Evolutionary conservation across 2,888 invertebrate species (phyloP).

Genomic region (Galeopsomyia nigrocyanea): DNA sequence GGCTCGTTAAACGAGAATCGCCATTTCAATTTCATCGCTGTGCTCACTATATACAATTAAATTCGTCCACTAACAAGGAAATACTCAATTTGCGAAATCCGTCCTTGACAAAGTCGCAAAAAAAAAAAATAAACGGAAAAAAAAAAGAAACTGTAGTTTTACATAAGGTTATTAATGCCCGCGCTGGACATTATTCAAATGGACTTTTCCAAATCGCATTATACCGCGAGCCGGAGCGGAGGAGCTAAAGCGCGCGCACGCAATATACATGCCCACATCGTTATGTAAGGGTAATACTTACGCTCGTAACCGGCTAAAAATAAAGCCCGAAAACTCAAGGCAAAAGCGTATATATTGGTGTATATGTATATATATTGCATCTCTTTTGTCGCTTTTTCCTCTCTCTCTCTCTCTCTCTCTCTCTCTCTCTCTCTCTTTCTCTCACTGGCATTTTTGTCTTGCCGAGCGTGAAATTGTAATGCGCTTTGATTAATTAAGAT

Average conservation of each 20-base stretch:
- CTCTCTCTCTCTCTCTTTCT: too few relatives aligned
- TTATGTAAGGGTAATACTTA: not conserved
- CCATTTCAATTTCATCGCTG: too few relatives aligned
- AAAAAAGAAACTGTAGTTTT: not conserved
- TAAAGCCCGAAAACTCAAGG: conserved; percentile 32
- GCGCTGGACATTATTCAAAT: conserved; percentile 30
- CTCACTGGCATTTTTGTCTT: too few relatives aligned
- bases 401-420: conserved; percentile 10
- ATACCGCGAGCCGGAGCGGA: not conserved
- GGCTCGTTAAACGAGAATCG: too few relatives aligned
- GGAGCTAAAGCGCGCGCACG: not conserved
- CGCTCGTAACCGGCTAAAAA: conserved; percentile 32
- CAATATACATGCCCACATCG: not conserved
- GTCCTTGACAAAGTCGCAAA: too few relatives aligned
- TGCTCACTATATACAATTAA: too few relatives aligned
- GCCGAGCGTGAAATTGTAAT: too few relatives aligned
- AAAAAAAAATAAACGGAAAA: too few relatives aligned
- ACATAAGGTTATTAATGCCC: conserved; percentile 36
- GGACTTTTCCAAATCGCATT: conserved; percentile 40
- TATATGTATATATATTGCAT: not conserved
- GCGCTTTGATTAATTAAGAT: too few relatives aligned
- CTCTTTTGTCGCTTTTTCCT: not conserved
- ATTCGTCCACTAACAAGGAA: too few relatives aligned
- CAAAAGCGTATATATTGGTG: not conserved
- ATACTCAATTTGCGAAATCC: too few relatives aligned